Conservation (phyloP, 1,140 invertebrate genomes). For the Drosophila rufa region DNA sequence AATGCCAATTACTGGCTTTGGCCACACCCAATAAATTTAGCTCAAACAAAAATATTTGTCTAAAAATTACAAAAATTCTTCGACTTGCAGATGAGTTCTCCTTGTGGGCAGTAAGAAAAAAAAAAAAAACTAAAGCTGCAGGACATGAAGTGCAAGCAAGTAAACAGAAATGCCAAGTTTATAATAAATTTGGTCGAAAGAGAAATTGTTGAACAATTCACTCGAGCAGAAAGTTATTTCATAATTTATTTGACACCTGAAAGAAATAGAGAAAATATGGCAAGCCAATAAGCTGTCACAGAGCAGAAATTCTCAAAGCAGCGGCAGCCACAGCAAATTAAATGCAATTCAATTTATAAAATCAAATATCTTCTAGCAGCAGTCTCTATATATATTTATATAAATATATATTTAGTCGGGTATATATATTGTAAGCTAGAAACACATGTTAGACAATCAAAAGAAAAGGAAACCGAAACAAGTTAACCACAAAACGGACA, state of each 20-base stretch:
- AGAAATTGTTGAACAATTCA: slow-evolving; percentile 16
- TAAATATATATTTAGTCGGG: neutral
- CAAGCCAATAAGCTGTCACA: slow-evolving; percentile 44
- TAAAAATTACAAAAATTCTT: slow-evolving; percentile 11
- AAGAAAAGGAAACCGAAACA: slow-evolving; percentile 61
- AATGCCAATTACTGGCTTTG: slow-evolving; percentile 30
- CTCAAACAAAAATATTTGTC: slow-evolving; percentile 11
- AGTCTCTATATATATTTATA: slow-evolving; percentile 7
- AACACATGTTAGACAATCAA: slow-evolving; percentile 70
- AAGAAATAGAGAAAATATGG: slow-evolving; percentile 29
- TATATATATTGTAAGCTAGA: slow-evolving; percentile 40
- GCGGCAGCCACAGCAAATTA: slow-evolving; percentile 55
- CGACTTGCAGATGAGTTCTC: slow-evolving; percentile 7
- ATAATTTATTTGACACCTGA: slow-evolving; percentile 51
- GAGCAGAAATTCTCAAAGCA: slow-evolving; percentile 26
- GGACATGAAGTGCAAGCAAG: slow-evolving; percentile 10
- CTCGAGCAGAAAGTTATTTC: slow-evolving; percentile 28
- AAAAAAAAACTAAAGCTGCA: neutral
- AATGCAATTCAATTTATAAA: slow-evolving; percentile 75
- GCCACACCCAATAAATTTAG: slow-evolving; percentile 28
- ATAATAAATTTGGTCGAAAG: slow-evolving; percentile 18
- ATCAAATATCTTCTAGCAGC: slow-evolving; percentile 36
- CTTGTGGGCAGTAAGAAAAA: neutral
- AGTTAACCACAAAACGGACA: slow-evolving; percentile 70
- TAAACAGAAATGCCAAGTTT: slow-evolving; percentile 18